Evolutionary conservation across 1,140 invertebrate species (phyloP).

Genomic region (Hycleus phaleratus): DNA sequence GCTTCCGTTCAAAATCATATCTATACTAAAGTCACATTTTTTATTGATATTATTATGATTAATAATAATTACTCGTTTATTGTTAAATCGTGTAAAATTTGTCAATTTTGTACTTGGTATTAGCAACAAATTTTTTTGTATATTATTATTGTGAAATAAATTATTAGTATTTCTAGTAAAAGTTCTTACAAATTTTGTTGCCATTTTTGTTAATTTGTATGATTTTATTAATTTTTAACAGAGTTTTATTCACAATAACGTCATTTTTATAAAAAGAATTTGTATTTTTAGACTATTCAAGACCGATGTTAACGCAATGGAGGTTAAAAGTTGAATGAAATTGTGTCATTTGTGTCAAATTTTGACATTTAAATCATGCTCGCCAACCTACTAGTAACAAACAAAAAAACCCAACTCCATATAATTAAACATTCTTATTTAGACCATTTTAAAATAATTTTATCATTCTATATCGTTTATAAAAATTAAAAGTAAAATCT

Average conservation of each 20-base stretch:
- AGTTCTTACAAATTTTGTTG: background rate
- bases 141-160: background rate
- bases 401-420: too few relatives aligned
- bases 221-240: background rate
- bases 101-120: conserved; percentile 18
- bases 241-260: background rate
- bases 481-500: too few relatives aligned
- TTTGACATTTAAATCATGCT: too few relatives aligned
- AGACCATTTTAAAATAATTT: too few relatives aligned
- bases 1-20: conserved; percentile 22
- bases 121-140: background rate
- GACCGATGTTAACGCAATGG: too few relatives aligned
- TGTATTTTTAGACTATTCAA: background rate
- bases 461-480: too few relatives aligned
- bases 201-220: background rate
- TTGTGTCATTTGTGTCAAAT: too few relatives aligned
- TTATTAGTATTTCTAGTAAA: background rate
- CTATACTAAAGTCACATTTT: conserved; percentile 17
- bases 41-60: background rate
- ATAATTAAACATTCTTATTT: too few relatives aligned
- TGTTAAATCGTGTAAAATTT: conserved; percentile 13
- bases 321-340: too few relatives aligned
- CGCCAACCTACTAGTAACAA: too few relatives aligned
- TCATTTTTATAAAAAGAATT: background rate
- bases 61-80: background rate